Evolutionary conservation across 2,888 invertebrate species (phyloP), one percentile per base, ranked within the genome.

Genomic region (Phengaris arion): DNA sequence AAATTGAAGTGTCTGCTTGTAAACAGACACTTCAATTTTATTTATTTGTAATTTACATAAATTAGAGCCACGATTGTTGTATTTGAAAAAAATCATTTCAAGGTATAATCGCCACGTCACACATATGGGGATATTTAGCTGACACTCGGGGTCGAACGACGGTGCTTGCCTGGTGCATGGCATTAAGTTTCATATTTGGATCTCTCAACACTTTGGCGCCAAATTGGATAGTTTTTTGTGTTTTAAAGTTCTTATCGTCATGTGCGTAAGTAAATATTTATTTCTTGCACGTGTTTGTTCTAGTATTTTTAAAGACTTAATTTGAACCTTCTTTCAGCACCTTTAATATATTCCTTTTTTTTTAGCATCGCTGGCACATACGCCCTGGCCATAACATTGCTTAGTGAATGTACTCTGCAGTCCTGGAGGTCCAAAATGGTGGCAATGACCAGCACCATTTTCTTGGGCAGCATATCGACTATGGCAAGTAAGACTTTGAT

Each of bases 241-340:
- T 94, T 0, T 94, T 95, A 68, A 93, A 97, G 80, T 94, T 96
- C 78, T 80, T 95, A 1, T 96, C 95, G 69, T 96, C 96, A 8
- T 95, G 96, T 77, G 88, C 94, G 93, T 93, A 78, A 89, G 92
- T 89, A 74, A 52, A 35, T 69, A 52, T 59, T 74, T 69, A 9
- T 0, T 35, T 35, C 4, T 4, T 35, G 1, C 4, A 57, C 15
- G 8, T 57, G n/a, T 57, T 15, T 57, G 8, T n/a, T 35, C 35
- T 35, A 57, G 57, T 15, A 57, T 15, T 57, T n/a, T 9, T 22
- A 22, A 57, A 15, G 8, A 57, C 15, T 15, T 9, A 15, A 15
- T 54, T 57, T 15, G 8, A 35, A 35, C 2, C 35, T 4, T 4
- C 35, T 35, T 35, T 15, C n/a, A 15, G 91, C 91, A 78, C 46